These are phyloP conservation scores for Nixonia krombeini DNA, from an alignment of 1,140 invertebrate genomes.

Conservation along the genomic window DNA sequence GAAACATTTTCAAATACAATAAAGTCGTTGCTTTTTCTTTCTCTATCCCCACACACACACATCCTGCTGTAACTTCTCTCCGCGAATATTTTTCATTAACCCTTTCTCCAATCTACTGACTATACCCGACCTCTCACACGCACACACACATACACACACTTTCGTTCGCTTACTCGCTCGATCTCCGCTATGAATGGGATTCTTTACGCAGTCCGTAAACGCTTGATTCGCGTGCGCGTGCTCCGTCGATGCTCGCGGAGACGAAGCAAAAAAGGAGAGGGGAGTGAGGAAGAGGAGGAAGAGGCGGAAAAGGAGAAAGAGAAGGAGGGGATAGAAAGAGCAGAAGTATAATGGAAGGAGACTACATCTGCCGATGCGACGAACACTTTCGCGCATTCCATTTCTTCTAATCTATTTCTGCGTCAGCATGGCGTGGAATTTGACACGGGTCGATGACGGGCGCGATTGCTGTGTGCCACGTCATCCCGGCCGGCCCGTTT, in stretches of 20 bases:
- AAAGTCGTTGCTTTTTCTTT: slow-evolving; percentile 38
- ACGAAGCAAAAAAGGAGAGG: slow-evolving; percentile 14
- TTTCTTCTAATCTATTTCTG: slow-evolving; percentile 63
- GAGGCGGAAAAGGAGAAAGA: not conserved
- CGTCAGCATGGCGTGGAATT: slow-evolving; percentile 40
- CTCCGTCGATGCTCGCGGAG: slow-evolving; percentile 13
- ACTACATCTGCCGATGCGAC: slow-evolving; percentile 22
- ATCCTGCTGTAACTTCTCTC: too few species aligned
- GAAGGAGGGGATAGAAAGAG: not conserved
- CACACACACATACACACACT: too few species aligned
- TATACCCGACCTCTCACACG: slow-evolving; percentile 34
- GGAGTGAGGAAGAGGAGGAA: too few species aligned
- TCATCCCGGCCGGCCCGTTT: not conserved
- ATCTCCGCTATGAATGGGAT: slow-evolving; percentile 64
- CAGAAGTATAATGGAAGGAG: slow-evolving; percentile 18
- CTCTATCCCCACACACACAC: too few species aligned
- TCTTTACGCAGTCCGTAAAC: slow-evolving; percentile 58
- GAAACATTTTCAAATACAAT: slow-evolving; percentile 47
- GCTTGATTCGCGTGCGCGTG: slow-evolving; percentile 38
- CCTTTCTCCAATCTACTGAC: slow-evolving; percentile 57
- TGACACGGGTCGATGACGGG: slow-evolving; percentile 19
- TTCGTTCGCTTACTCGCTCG: slow-evolving; percentile 16
- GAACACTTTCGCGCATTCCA: slow-evolving; percentile 59
- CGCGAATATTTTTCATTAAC: slow-evolving; percentile 64
- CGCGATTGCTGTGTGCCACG: not conserved